Conservation (phyloP, 2,797 vertebrate genomes). For the Chrysocyon brachyurus region DNA sequence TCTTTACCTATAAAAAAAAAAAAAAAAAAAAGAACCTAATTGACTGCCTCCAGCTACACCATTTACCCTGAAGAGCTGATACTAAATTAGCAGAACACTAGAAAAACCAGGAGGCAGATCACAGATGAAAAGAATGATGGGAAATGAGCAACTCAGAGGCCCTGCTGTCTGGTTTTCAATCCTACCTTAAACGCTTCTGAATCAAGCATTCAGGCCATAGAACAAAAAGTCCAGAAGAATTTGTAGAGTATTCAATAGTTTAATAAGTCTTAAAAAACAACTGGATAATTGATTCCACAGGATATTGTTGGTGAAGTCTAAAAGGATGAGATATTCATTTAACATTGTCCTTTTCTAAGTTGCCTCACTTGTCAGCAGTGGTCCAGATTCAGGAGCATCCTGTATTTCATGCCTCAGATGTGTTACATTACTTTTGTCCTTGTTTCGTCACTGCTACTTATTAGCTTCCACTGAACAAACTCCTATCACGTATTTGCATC, state of each 20-base stretch:
- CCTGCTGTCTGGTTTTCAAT: neutral
- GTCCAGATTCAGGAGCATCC: neutral
- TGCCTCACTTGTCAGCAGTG: neutral
- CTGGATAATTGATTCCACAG: neutral
- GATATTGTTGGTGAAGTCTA: neutral
- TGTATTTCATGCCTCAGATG: neutral
- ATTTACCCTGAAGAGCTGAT: neutral
- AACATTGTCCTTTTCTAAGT: neutral
- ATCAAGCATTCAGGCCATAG: neutral
- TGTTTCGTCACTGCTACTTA: neutral
- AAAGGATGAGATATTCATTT: neutral
- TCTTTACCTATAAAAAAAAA: no score
- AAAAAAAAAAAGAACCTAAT: neutral
- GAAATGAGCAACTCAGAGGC: neutral
- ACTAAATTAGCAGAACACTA: neutral
- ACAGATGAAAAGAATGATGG: neutral
- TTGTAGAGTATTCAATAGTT: neutral
- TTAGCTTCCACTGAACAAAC: neutral
- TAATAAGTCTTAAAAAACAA: neutral
- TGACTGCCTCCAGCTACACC: neutral
- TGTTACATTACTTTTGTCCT: neutral
- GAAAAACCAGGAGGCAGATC: neutral
- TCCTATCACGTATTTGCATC: neutral
- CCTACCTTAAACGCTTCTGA: neutral
- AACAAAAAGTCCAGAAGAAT: neutral